phyloP scores from a whole-genome alignment of 2,113 vertebrate genomes.

The Platysternon megacephalum region DNA sequence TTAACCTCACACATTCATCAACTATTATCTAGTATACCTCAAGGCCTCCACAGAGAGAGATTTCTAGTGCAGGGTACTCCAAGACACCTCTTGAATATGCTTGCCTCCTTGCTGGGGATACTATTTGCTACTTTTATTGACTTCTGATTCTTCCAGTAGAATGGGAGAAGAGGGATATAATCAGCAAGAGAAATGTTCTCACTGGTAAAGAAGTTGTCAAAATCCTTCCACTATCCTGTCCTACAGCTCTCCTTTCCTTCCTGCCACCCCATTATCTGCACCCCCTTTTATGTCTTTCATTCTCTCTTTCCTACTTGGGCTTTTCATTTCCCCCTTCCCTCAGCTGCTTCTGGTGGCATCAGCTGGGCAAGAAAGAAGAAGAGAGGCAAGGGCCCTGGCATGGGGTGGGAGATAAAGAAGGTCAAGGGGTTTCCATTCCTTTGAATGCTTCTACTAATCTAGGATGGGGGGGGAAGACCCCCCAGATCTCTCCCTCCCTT shows the following conservation, averaged over 20 bases:
- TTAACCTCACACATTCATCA: background rate
- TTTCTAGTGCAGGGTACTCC: background rate
- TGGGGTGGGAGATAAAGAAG: background rate
- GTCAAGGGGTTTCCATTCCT: background rate
- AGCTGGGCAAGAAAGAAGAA: background rate
- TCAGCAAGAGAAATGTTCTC: background rate
- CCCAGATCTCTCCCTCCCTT: background rate
- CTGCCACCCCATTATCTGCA: background rate
- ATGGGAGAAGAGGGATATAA: background rate
- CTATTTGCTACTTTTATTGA: background rate
- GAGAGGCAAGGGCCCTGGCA: background rate
- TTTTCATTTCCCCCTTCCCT: background rate
- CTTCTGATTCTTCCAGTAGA: background rate
- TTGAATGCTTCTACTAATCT: background rate
- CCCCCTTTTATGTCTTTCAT: background rate
- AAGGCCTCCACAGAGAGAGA: background rate
- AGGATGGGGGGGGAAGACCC: background rate
- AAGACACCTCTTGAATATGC: background rate
- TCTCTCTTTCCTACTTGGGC: background rate
- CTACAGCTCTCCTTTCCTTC: background rate
- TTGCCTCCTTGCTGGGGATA: background rate
- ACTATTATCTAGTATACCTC: background rate
- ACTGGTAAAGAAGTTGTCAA: background rate
- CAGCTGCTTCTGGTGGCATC: background rate
- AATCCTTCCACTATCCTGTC: background rate